Percentiles rank a stretch among this genome's conserved stretches.
Evolutionary conservation across 2,113 vertebrate genomes (phyloP).

Genomic region (Narcine bancroftii): DNA sequence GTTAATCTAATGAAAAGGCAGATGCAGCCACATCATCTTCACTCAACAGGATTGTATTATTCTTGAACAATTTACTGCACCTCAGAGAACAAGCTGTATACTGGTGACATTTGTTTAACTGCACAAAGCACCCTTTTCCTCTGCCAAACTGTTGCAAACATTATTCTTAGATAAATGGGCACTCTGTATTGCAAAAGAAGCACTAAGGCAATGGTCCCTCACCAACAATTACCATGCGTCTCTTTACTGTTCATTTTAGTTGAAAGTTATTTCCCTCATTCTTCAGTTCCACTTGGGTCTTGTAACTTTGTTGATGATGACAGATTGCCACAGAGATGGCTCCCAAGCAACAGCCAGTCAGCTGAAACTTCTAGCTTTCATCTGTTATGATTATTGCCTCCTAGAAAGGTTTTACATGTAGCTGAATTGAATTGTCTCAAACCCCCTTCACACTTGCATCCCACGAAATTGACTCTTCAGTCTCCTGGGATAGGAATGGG

Average conservation of each 20-base stretch:
- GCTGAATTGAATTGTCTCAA: too few species aligned
- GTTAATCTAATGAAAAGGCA: background rate
- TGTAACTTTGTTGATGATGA: background rate
- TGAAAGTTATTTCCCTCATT: background rate
- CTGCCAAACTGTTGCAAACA: background rate
- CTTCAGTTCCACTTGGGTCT: background rate
- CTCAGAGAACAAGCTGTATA: background rate
- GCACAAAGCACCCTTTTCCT: too few species aligned
- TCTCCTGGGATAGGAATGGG: too few species aligned
- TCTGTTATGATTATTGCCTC: background rate
- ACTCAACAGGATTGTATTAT: background rate
- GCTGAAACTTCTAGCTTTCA: background rate
- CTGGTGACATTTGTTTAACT: background rate
- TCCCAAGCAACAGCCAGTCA: background rate
- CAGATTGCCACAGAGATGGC: background rate
- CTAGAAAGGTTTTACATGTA: too few species aligned
- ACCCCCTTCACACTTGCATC: too few species aligned
- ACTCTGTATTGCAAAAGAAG: background rate
- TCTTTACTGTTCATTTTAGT: background rate
- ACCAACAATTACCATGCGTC: background rate
- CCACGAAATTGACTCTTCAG: too few species aligned
- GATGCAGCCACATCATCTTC: background rate
- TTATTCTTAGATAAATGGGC: conserved; percentile 3
- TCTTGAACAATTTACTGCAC: background rate
- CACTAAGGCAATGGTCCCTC: background rate